phyloP scores from a whole-genome alignment of 1,140 invertebrate species.

The Oncopeltus fasciatus region DNA sequence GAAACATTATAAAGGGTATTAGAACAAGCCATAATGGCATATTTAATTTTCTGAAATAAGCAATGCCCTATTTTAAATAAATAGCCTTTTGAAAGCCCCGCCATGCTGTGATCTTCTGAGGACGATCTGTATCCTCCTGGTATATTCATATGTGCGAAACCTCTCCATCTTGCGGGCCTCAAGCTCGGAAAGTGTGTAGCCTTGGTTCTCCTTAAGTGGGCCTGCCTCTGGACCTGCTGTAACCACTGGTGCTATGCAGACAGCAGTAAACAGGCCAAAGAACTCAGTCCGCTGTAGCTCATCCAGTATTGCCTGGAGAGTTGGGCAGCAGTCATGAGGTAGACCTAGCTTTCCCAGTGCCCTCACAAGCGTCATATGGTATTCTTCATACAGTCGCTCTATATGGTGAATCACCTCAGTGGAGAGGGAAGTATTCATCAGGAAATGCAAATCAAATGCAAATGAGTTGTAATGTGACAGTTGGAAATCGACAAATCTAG shows the following conservation, averaged over 20 bases:
- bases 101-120: slow-evolving; percentile 12
- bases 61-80: too few relatives aligned
- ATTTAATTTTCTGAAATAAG: too few relatives aligned
- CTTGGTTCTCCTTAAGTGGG: background rate
- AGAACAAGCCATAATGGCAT: too few relatives aligned
- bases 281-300: slow-evolving; percentile 11
- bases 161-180: background rate
- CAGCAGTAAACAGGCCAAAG: slow-evolving; percentile 10
- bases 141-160: slow-evolving; percentile 5
- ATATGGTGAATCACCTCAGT: background rate
- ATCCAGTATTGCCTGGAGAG: background rate
- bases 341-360: background rate
- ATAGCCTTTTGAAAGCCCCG: slow-evolving; percentile 1
- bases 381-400: background rate
- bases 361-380: background rate
- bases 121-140: slow-evolving; percentile 9
- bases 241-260: slow-evolving; percentile 1
- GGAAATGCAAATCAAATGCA: slow-evolving; percentile 14
- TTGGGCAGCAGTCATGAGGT: background rate
- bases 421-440: slow-evolving; percentile 10
- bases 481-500: slow-evolving; percentile 18
- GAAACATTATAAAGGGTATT: too few relatives aligned
- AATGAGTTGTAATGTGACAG: slow-evolving; percentile 16
- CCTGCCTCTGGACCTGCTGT: background rate
- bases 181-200: background rate